Base-by-base conservation (phyloP, 2,797 vertebrate species). In the Craterocephalus amniculus region DNA sequence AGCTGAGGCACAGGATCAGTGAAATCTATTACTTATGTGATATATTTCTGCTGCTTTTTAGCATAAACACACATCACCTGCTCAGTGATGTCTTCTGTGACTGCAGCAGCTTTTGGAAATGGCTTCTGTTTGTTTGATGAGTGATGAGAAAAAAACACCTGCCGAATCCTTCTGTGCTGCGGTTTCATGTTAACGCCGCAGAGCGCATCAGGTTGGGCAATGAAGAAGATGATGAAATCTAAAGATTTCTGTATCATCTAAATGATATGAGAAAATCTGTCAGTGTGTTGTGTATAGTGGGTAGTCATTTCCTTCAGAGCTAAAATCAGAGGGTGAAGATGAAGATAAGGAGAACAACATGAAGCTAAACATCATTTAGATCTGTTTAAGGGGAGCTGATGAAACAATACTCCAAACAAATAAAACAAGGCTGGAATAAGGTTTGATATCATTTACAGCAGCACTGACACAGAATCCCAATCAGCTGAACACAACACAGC, bases 131-230 rank as follows among this genome's bases (percentile, higher is more conserved):
- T 78, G 63, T 54, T 11, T 32, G 64, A 67, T 76, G 60, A 74
- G 71, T 68, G 83, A 85, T 85, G 81, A 81, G 74, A 80, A 81
- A 81, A 31, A 78, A 70, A 79, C 79, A 77, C 83, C 81, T 80
- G 86, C 70, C 71, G 83, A 74, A 72, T 43, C 14, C 26, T 1
- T n/a, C 75, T 35, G 43, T 40, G 56, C 12, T 60, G 74, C 59
- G 63, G 20, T 69, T 74, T 72, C 26, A 70, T 36, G 48, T 52
- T 54, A 55, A 74, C 62, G 12, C 43, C 11, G 12, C 31, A 7
- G 12, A 64, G 52, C 34, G 48, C 31, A 64, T 70, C 38, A 68
- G 45, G 27, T 67, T 22, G 55, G 35, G 38, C 40, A 29, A 57
- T 29, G 24, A 34, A 61, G 35, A 69, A 29, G n/a, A 52, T 54